Base-by-base conservation (phyloP, 2,888 invertebrate genomes). In the Pachydiplax longipennis region DNA sequence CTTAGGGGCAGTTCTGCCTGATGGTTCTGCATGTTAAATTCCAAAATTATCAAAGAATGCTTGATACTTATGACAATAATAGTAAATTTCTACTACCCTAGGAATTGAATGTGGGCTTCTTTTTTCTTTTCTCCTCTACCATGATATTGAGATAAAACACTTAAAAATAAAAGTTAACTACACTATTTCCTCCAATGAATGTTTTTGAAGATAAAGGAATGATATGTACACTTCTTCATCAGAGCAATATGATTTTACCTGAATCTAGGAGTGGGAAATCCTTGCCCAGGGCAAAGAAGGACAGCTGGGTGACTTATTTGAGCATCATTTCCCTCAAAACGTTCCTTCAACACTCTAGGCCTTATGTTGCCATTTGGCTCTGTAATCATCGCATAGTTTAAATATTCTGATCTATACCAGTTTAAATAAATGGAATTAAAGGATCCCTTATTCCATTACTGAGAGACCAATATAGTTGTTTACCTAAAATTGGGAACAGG, bases 1-100 rank as follows among this genome's bases (percentile, higher is more conserved):
- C 93, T 94, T 94, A 91, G 94, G 94, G 92, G 93, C 93, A 90
- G 94, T 93, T 91, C 93, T 93, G 92, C 94, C 94, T 91, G 94
- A 93, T 92, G 94, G 94, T 92, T 94, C 94, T 94, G 93, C 92
- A 93, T 81, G 53, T 90, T 58, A 58, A 81, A 73, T 25, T 73
- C 73, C 73, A 73, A 73, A 73, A 90, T 53, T 61, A 40, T 81
- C 80, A 81, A 81, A 80, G 8, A 80, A 81, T 90, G 44, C 44
- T 48, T 53, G 48, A 90, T n/a, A 81, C 25, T 81, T 37, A 12
- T 35, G 18, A 87, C 61, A 65, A 25, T 25, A 8, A 61, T 31
- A 8, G 18, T 73, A 73, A 18, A 73, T 13, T 73, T 73, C 73
- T 31, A 73, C 25, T 73, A 31, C 25, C 73, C 73, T 73, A 25